A percentile compares a stretch with the other conserved stretches of the same genome.
phyloP scores from a whole-genome alignment of 2,113 vertebrate genomes.

The Chloebia gouldiae region DNA sequence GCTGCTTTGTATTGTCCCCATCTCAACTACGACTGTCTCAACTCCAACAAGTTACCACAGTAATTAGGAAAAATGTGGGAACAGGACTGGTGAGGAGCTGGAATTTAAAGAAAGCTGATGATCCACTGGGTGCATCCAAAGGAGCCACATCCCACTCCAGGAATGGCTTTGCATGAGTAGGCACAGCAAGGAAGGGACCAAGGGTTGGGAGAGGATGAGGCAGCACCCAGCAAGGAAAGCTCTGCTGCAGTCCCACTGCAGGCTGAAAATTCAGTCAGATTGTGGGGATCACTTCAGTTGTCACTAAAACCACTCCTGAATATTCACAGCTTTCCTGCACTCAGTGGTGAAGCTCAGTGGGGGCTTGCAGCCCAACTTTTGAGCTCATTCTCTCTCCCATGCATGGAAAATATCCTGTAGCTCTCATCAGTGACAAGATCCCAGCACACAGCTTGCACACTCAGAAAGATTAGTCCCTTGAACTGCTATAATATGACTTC shows the following conservation, averaged over 20 bases:
- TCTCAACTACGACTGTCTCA: too few species aligned
- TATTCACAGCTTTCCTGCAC: background rate
- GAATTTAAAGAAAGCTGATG: background rate
- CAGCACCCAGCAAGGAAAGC: background rate
- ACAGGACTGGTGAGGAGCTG: background rate
- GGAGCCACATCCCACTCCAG: background rate
- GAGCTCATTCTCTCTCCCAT: background rate
- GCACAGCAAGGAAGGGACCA: background rate
- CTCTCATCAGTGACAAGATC: background rate
- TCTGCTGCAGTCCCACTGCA: background rate
- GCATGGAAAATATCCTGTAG: background rate
- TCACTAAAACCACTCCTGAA: background rate
- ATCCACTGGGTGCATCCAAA: background rate
- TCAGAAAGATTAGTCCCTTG: background rate
- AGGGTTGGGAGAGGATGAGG: background rate
- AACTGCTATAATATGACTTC: background rate
- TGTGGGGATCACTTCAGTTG: background rate
- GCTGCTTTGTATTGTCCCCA: background rate
- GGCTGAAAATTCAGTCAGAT: background rate
- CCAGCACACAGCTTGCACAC: background rate
- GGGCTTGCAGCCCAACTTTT: background rate
- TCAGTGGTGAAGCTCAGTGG: accelerated
- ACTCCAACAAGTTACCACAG: background rate
- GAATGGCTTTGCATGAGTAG: background rate
- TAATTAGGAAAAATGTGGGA: background rate